These are phyloP conservation scores for Takifugu flavidus DNA, from an alignment of 2,113 vertebrate genomes.

Conservation along the genomic window DNA sequence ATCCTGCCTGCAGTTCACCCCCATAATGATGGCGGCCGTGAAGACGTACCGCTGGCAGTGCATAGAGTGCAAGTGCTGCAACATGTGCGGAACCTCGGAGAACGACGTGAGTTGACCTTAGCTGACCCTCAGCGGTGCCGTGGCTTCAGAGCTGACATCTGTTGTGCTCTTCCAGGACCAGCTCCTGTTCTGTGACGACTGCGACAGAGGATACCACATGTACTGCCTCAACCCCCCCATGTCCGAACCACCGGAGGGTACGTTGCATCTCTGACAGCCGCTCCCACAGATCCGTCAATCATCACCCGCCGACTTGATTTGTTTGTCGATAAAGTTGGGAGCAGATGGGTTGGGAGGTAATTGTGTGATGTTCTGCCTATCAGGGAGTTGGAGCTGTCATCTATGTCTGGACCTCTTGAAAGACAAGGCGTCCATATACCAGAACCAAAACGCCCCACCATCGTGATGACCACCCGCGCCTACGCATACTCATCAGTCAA, in stretches of 20 bases:
- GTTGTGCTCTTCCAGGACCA: constrained; percentile 64
- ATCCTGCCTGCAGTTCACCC: constrained; percentile 93
- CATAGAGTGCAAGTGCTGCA: constrained; percentile 98
- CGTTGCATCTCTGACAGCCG: background rate
- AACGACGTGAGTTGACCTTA: constrained; percentile 81
- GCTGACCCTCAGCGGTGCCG: background rate
- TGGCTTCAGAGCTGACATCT: background rate
- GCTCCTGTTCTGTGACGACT: constrained; percentile 80
- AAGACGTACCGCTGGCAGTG: constrained; percentile 98
- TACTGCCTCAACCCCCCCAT: constrained; percentile 77
- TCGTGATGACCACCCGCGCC: constrained; percentile 74
- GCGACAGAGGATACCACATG: constrained; percentile 78
- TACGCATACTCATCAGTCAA: constrained; percentile 17
- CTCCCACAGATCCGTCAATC: too few relatives aligned
- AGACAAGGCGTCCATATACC: constrained; percentile 95
- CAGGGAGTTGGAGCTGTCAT: constrained; percentile 96
- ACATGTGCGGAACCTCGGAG: constrained; percentile 93
- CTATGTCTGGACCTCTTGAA: constrained; percentile 92
- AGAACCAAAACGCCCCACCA: constrained; percentile 82
- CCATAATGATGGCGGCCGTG: constrained; percentile 94
- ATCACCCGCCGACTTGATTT: too few relatives aligned
- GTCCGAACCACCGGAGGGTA: constrained; percentile 77
- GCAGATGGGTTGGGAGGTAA: background rate
- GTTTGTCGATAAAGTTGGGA: too few relatives aligned
- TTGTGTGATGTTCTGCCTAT: background rate